Conservation (phyloP, 2,888 invertebrate genomes). For the Polyploca ridens region DNA sequence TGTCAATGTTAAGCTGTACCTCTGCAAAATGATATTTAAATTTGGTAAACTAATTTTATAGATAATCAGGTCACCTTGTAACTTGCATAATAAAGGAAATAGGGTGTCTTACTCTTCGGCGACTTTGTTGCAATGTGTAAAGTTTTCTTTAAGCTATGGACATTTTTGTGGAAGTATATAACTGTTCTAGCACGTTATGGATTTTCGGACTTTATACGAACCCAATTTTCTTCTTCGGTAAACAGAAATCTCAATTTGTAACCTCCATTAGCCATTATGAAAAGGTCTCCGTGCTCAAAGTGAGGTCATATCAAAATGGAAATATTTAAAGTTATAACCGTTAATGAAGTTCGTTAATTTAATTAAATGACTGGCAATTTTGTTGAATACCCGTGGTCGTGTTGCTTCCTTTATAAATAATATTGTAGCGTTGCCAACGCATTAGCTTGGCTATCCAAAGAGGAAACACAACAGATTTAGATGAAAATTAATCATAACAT, state of each 20-base stretch:
- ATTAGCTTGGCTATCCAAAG: too few relatives aligned
- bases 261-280: background rate
- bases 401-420: background rate
- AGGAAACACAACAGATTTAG: too few relatives aligned
- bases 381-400: background rate
- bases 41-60: too few relatives aligned
- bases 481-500: too few relatives aligned
- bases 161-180: background rate
- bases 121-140: too few relatives aligned
- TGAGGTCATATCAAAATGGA: background rate
- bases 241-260: background rate
- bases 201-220: background rate
- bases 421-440: background rate
- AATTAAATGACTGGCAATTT: background rate
- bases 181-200: background rate
- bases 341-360: background rate
- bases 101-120: too few relatives aligned
- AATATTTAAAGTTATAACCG: background rate
- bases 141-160: background rate
- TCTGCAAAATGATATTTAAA: background rate
- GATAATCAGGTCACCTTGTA: too few relatives aligned
- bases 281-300: background rate
- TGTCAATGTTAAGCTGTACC: background rate
- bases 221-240: slow-evolving; percentile 2
- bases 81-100: background rate